Evolutionary conservation across 2,888 invertebrate species (phyloP), one percentile per base, ranked within the genome.

Genomic region (Himalopsyche kuldschensis): DNA sequence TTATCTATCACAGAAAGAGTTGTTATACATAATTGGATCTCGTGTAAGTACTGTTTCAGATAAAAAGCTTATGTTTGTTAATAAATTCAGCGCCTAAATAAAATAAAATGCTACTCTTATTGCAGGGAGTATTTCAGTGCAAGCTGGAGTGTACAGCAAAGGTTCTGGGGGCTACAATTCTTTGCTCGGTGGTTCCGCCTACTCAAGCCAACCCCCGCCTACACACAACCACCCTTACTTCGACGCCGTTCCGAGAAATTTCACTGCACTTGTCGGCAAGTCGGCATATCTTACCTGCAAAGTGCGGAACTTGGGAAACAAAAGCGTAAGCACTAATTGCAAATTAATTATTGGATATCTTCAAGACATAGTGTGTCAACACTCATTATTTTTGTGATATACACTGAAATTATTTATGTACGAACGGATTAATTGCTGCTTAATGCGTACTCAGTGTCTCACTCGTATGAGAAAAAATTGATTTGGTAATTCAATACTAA

Each of bases 201-300:
- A 31, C 17, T 35, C 48, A 27, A 80, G 48, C 32, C 63, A 75
- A 3, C 81, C 86, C 24, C 55, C 76, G 4, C 55, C 35, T 15
- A 24, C 41, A 6, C 77, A 76, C 46, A 82, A 80, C 35, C 85
- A 84, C 88, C 95, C 96, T 2, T 94, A 95, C 87, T 96, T 96
- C 90, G 96, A 96, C 91, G 92, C 94, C 85, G 93, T 93, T 86
- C 95, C 96, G 81, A 92, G 94, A 87, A 96, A 96, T 90, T 95
- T 96, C 86, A 96, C 96, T 75, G 96, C 96, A 47, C 93, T 96
- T 41, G 95, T 96, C 84, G 96, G 96, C 88, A 96, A 96, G 90
- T 95, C 95, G 63, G 96, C 96, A 86, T 96, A 95, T 91, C 93
- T 96, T 88, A 95, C 94, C 89, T 96, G 96, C 90, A 92, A 95